Conservation (phyloP, 1,140 invertebrate species). For the Thaumetopoea pityocampa region DNA sequence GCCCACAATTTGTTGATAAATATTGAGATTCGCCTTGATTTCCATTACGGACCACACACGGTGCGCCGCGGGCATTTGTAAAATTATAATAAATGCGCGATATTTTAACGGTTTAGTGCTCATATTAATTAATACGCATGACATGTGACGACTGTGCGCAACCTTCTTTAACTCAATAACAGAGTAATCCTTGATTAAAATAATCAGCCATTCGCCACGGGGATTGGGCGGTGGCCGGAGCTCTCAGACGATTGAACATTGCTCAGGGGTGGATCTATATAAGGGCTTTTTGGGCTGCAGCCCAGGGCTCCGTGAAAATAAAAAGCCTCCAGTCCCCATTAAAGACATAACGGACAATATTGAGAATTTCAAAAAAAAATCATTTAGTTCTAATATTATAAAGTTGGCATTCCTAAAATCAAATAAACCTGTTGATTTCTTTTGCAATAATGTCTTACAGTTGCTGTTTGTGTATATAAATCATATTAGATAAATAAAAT, state of each 20-base stretch:
- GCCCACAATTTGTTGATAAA: constrained; percentile 55
- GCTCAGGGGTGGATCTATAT: too few species aligned
- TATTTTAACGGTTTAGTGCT: constrained; percentile 41
- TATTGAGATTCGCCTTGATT: constrained; percentile 50
- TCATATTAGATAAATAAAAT: too few species aligned
- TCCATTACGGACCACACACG: constrained; percentile 49
- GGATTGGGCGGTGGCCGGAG: neutral
- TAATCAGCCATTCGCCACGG: constrained; percentile 40
- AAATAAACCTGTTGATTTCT: too few species aligned
- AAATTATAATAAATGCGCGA: constrained; percentile 27
- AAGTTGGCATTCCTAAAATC: too few species aligned
- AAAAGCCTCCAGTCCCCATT: too few species aligned
- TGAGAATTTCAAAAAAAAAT: too few species aligned
- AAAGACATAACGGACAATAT: too few species aligned
- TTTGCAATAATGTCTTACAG: too few species aligned
- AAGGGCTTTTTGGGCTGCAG: too few species aligned
- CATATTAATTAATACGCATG: constrained; percentile 22
- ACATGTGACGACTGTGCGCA: constrained; percentile 29
- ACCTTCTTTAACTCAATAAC: constrained; percentile 26
- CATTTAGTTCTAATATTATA: too few species aligned
- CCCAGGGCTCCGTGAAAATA: too few species aligned
- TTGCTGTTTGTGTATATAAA: too few species aligned
- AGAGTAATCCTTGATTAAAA: constrained; percentile 39
- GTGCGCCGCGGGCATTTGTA: constrained; percentile 36
- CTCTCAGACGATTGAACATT: constrained; percentile 3